Evolutionary conservation across 2,113 vertebrate species (phyloP).

Genomic region (Gasterosteus aculeatus): DNA sequence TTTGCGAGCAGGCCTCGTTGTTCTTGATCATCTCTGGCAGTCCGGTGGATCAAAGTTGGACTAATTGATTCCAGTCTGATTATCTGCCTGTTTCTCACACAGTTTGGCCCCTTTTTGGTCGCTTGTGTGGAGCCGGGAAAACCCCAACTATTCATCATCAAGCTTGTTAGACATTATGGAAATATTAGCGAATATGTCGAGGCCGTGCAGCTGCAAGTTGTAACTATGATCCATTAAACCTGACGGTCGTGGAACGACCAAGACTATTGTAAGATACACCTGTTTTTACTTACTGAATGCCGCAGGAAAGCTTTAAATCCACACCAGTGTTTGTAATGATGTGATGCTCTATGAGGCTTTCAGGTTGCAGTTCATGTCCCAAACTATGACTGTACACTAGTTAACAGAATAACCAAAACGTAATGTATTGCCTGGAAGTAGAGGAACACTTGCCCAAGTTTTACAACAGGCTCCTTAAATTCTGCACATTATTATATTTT

Average conservation of each 20-base stretch:
- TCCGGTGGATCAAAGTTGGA: conserved; percentile 78
- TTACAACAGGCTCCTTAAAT: not conserved
- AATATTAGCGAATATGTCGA: not conserved
- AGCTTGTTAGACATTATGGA: not conserved
- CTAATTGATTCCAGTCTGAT: conserved; percentile 82
- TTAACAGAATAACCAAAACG: conserved; percentile 1
- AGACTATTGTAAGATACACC: not conserved
- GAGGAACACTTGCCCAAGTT: not conserved
- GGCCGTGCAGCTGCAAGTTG: not conserved
- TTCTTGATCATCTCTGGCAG: conserved; percentile 78
- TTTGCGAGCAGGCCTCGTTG: conserved; percentile 59
- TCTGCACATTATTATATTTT: not conserved
- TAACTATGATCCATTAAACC: not conserved
- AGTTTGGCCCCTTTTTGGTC: conserved; percentile 64
- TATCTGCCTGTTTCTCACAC: conserved; percentile 77
- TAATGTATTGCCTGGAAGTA: not conserved
- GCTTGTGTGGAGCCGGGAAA: conserved; percentile 39
- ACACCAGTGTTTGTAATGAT: not conserved
- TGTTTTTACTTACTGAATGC: not conserved
- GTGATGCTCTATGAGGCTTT: conserved; percentile 44
- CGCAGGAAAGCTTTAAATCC: not conserved
- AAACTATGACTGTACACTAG: not conserved
- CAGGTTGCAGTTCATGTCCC: conserved; percentile 22
- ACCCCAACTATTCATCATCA: conserved; percentile 22
- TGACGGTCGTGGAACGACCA: not conserved